phyloP scores from a whole-genome alignment of 30 jellyfish, hydroid and myxozoan genomes.

The Hydra vulgaris region DNA sequence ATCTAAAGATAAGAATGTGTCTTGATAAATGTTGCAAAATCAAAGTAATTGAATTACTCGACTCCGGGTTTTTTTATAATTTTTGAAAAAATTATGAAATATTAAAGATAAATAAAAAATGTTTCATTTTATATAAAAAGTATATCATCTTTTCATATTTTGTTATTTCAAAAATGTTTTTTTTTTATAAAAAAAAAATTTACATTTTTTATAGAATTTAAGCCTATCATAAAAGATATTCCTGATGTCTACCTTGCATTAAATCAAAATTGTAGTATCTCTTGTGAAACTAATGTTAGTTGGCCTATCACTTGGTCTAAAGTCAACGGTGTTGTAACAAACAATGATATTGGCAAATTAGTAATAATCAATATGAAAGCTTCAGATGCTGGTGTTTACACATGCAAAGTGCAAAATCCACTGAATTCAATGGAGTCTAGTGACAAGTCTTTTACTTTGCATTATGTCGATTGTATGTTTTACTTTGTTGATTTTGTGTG shows the following conservation, averaged over 20 bases:
- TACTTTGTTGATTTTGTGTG: neutral
- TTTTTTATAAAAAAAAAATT: too few relatives aligned
- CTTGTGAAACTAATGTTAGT: neutral
- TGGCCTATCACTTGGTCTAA: slow-evolving; percentile 18
- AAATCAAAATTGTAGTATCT: neutral
- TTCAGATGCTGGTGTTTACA: slow-evolving; percentile 15
- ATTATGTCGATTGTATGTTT: neutral
- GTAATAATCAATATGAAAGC: neutral
- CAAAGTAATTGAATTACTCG: too few relatives aligned
- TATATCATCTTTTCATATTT: too few relatives aligned
- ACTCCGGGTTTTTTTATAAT: too few relatives aligned
- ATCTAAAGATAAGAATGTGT: too few relatives aligned
- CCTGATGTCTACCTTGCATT: slow-evolving; percentile 10
- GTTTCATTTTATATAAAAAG: too few relatives aligned
- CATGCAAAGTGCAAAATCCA: slow-evolving; percentile 21
- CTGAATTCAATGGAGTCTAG: neutral
- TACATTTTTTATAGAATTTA: neutral
- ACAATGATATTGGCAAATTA: slow-evolving; percentile 15
- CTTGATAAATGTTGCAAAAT: too few relatives aligned
- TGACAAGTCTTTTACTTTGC: neutral
- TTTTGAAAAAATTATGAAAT: too few relatives aligned
- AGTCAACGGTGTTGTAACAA: neutral
- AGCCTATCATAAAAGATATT: slow-evolving; percentile 1
- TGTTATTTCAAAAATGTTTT: too few relatives aligned
- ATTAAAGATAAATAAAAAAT: too few relatives aligned